A percentile compares a stretch with the other conserved stretches of the same genome.
phyloP scores from a whole-genome alignment of 2,113 vertebrate species.

The Siphamia tubifer region DNA sequence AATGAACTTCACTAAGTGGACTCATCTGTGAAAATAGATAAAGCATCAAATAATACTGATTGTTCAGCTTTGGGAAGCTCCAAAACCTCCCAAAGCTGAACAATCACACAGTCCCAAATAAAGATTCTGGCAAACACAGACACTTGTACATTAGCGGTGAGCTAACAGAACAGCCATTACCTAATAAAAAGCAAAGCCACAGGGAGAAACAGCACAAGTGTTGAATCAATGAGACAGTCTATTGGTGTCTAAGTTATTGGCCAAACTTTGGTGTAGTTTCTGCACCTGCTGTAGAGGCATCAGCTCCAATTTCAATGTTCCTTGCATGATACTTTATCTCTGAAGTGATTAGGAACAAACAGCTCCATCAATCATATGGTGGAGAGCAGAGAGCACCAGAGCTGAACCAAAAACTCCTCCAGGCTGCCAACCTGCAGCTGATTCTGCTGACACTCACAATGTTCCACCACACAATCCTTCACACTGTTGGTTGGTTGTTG shows the following conservation, averaged over 20 bases:
- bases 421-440: slow-evolving; percentile 37
- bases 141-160: not conserved
- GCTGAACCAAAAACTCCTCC: slow-evolving; percentile 35
- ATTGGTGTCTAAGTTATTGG: slow-evolving; percentile 7
- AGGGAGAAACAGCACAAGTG: not conserved
- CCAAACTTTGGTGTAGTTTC: slow-evolving; percentile 4
- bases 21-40: slow-evolving; percentile 27
- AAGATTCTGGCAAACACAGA: slow-evolving; percentile 23
- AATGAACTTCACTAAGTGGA: slow-evolving; percentile 25
- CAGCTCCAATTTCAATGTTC: slow-evolving; percentile 21
- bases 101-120: slow-evolving; percentile 33
- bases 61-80: slow-evolving; percentile 49
- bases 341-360: slow-evolving; percentile 46
- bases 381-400: slow-evolving; percentile 21
- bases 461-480: not conserved
- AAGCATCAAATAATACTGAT: slow-evolving; percentile 35
- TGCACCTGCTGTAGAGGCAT: slow-evolving; percentile 30
- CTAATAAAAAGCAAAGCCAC: slow-evolving; percentile 3
- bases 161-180: slow-evolving; percentile 1
- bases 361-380: slow-evolving; percentile 47
- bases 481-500: too few species aligned
- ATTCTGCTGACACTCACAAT: slow-evolving; percentile 28
- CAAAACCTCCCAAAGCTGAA: slow-evolving; percentile 54
- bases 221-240: slow-evolving; percentile 16
- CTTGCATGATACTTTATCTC: slow-evolving; percentile 39